Percentiles rank a stretch among this genome's conserved stretches.
Conservation (phyloP, 1,140 invertebrate genomes). For the Augochlora pura region DNA sequence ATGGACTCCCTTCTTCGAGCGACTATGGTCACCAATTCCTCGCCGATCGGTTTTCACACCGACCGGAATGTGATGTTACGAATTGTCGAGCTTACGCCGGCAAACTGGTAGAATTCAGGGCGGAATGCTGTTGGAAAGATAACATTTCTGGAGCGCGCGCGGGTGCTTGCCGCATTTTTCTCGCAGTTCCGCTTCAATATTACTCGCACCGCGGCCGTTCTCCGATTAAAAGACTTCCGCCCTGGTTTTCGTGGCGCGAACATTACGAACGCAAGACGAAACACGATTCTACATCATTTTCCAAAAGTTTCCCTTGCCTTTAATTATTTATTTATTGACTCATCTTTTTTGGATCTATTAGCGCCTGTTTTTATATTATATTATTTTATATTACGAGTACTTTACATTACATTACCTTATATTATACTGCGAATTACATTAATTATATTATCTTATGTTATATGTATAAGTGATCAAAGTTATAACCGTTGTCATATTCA, state of each 20-base stretch:
- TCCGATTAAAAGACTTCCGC: not conserved
- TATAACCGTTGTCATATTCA: too few relatives aligned
- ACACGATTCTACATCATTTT: too few relatives aligned
- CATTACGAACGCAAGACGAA: not conserved
- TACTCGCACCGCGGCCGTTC: not conserved
- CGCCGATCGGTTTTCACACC: not conserved
- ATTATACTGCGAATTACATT: too few relatives aligned
- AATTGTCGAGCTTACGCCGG: conserved; percentile 31
- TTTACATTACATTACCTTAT: too few relatives aligned
- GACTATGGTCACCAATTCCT: not conserved
- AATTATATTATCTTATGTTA: too few relatives aligned
- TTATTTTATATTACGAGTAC: too few relatives aligned
- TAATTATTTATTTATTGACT: too few relatives aligned
- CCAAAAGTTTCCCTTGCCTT: too few relatives aligned
- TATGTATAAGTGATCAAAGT: too few relatives aligned
- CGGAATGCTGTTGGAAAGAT: conserved; percentile 21
- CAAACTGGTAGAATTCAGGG: conserved; percentile 30
- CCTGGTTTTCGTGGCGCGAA: not conserved
- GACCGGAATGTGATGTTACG: conserved; percentile 19
- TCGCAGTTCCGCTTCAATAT: conserved; percentile 27
- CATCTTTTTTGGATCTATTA: too few relatives aligned
- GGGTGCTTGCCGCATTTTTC: conserved; percentile 11
- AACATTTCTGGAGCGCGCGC: conserved; percentile 12
- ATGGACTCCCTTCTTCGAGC: not conserved
- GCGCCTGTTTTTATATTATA: too few relatives aligned